Evolutionary conservation across 64 coral and sea anemone genomes (phyloP), one percentile per base, ranked within the genome.

Genomic region (Orbicella faveolata): DNA sequence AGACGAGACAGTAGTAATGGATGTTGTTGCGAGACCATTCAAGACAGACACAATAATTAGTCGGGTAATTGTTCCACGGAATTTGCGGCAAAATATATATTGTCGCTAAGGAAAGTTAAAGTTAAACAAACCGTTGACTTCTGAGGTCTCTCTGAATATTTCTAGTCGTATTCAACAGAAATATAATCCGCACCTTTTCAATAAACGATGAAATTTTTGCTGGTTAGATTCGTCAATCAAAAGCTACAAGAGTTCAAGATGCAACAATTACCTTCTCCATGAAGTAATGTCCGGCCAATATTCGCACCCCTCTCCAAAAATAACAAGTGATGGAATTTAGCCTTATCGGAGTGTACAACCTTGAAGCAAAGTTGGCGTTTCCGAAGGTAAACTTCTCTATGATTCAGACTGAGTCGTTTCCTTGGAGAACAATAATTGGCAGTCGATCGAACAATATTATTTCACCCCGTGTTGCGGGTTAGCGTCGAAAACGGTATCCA

Each of bases 401-500:
- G 21, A 64, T 84, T 36, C 62, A 34, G 23, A 21, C 16, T 20
- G 44, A 9, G 33, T 20, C 67, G 9, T 21, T 66, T 15, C 19
- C 2, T 2, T 1, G 8, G 65, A 2, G 52, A 57, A 79, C 23
- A 14, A 79, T 59, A 23, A 26, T 51, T 53, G 6, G 75, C 20
- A 13, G 9, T 44, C 51, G n/a, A 20, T 41, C 76, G 23, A n/a
- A 3, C 1, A 30, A 30, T 17, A 3, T 23, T 53, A 18, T 17
- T 67, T 44, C 34, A 5, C 6, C 2, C 37, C 4, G 64, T 85
- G 63, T 85, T 85, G 34, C 23, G 19, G 51, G 39, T 85, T 52
- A 73, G 82, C 82, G 82, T 85, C 82, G 37, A 72, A 48, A 70
- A 85, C 48, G 63, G 82, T 85, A 52, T 85, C 82, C 52, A 85